Evolutionary conservation across 2,113 vertebrate genomes (phyloP).

Genomic region (Mobula hypostoma): DNA sequence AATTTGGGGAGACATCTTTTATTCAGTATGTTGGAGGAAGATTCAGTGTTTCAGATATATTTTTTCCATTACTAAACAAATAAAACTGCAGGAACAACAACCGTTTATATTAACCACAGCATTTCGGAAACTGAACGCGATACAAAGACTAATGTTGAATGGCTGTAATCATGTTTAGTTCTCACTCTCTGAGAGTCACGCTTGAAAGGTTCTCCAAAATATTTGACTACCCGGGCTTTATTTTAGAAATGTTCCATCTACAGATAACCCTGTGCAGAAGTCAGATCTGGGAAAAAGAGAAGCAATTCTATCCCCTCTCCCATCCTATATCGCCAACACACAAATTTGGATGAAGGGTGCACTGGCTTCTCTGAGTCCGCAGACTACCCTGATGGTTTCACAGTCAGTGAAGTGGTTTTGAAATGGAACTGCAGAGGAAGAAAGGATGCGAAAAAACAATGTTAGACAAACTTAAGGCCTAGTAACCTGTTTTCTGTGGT

Average conservation of each 20-base stretch:
- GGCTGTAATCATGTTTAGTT: neutral
- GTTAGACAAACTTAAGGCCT: too few relatives aligned
- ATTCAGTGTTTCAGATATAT: neutral
- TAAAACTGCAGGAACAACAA: neutral
- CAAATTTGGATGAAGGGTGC: too few relatives aligned
- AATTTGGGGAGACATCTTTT: neutral
- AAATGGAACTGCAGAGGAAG: too few relatives aligned
- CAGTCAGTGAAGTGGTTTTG: too few relatives aligned
- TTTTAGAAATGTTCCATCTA: neutral
- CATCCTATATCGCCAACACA: too few relatives aligned
- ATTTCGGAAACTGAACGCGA: neutral
- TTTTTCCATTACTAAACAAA: neutral
- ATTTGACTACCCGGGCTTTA: neutral
- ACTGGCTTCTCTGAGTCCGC: too few relatives aligned
- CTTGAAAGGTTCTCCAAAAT: neutral
- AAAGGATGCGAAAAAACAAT: too few relatives aligned
- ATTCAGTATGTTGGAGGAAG: neutral
- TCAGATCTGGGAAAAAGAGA: neutral
- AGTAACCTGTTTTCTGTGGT: too few relatives aligned
- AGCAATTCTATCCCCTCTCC: neutral
- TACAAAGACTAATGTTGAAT: neutral
- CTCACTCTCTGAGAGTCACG: neutral
- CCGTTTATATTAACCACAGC: neutral
- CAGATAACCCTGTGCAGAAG: neutral
- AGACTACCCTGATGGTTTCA: too few relatives aligned